These are phyloP conservation scores for Motacilla tschutschensis DNA, from an alignment of 2,113 vertebrate species.

Conservation along the genomic window DNA sequence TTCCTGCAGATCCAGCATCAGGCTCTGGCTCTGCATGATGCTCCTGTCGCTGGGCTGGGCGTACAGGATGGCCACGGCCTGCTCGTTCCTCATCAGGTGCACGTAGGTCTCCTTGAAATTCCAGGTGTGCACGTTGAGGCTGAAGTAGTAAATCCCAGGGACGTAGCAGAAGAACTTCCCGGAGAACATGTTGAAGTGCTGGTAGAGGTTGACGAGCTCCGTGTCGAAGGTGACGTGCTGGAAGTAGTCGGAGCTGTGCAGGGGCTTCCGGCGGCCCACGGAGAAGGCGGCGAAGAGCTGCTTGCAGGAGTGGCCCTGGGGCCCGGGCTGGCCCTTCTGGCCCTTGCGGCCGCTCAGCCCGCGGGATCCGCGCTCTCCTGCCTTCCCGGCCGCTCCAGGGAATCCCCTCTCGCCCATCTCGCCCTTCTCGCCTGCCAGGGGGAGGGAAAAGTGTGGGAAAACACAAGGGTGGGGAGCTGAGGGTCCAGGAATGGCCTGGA, in stretches of 20 bases:
- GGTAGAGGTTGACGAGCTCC: slow-evolving; percentile 79
- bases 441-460: background rate
- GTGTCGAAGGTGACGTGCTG: slow-evolving; percentile 81
- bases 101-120: slow-evolving; percentile 89
- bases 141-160: slow-evolving; percentile 85
- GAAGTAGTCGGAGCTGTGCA: slow-evolving; percentile 82
- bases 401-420: slow-evolving; percentile 76
- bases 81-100: slow-evolving; percentile 82
- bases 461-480: rapidly evolving
- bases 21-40: slow-evolving; percentile 89
- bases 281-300: slow-evolving; percentile 79
- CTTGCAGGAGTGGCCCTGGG: slow-evolving; percentile 79
- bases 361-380: slow-evolving; percentile 61
- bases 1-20: slow-evolving; percentile 78
- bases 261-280: slow-evolving; percentile 77
- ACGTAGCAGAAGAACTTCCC: slow-evolving; percentile 84
- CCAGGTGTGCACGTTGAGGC: slow-evolving; percentile 87
- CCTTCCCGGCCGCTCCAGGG: slow-evolving; percentile 71
- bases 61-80: slow-evolving; percentile 78
- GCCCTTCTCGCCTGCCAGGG: slow-evolving; percentile 78
- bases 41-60: slow-evolving; percentile 85
- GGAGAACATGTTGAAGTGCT: slow-evolving; percentile 88
- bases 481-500: rapidly evolving
- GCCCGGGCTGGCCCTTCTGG: slow-evolving; percentile 79
- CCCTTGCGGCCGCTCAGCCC: slow-evolving; percentile 79